phyloP scores from a whole-genome alignment of 2,888 invertebrate genomes.

The Blastobasis adustella region DNA sequence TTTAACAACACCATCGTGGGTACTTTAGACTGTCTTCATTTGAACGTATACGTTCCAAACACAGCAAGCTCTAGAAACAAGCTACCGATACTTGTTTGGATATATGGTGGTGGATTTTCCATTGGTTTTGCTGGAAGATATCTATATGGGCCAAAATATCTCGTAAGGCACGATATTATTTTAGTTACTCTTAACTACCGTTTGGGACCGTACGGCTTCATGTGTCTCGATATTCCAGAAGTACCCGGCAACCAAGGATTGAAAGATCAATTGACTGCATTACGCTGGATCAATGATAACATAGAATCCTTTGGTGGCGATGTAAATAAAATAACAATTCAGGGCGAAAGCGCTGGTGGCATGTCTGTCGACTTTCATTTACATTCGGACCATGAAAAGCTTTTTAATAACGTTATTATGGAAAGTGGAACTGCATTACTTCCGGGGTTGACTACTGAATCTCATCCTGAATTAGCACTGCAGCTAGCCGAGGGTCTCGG shows the following conservation, averaged over 20 bases:
- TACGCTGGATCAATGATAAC: conserved; percentile 32
- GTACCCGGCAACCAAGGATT: conserved; percentile 20
- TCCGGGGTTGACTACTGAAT: conserved; percentile 22
- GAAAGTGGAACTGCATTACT: conserved; percentile 34
- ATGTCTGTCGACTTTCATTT: conserved; percentile 38
- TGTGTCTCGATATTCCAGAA: conserved; percentile 19
- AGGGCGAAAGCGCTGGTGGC: conserved; percentile 39
- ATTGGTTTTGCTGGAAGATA: conserved; percentile 11
- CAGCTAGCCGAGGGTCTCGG: conserved; percentile 31
- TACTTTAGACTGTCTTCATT: conserved; percentile 31
- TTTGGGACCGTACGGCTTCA: conserved; percentile 20
- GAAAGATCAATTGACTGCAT: conserved; percentile 18
- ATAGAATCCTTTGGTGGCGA: conserved; percentile 46
- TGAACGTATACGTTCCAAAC: conserved; percentile 36
- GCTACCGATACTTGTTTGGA: conserved; percentile 41
- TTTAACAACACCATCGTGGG: conserved; percentile 21
- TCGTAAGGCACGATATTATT: conserved; percentile 21
- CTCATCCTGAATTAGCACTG: conserved; percentile 26
- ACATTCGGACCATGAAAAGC: conserved; percentile 24
- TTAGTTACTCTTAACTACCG: conserved; percentile 23
- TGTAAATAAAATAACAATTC: conserved; percentile 31
- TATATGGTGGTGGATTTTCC: conserved; percentile 25
- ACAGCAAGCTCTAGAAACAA: conserved; percentile 40
- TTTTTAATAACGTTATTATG: conserved; percentile 35
- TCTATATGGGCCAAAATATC: conserved; percentile 19